Evolutionary conservation across 2,113 vertebrate genomes (phyloP), one percentile per base, ranked within the genome.

Genomic region (Nyctibius bracteatus): DNA sequence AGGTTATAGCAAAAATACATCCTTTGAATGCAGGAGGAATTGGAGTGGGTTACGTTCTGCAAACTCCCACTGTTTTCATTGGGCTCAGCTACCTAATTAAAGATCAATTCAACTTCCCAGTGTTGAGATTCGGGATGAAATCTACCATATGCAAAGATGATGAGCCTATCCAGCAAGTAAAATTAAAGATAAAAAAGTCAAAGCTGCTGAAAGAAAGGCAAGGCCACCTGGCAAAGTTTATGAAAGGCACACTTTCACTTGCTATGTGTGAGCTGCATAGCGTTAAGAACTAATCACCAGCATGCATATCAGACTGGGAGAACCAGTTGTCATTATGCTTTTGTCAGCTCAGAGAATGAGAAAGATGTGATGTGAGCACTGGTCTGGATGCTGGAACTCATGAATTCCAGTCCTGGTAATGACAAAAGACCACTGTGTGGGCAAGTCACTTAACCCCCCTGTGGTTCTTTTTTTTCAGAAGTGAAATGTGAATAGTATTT

Each of bases 61-160:
- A 91, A 81, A 79, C 39, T 81, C 72, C 84, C 0, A 9, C 70
- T 90, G 90, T 52, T 92, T 86, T 83, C 83, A 27, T n/a, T 90
- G 62, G 82, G 65, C 52, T 95, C 6, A 4, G 72, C 68, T 78
- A 78, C 77, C 52, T 92, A 86, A 96, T 95, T 95, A 92, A 94
- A 86, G 86, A 93, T 88, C 52, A 74, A 94, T 72, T 78, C 72
- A 86, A 54, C 94, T 96, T 92, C 41, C 49, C 57, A 49, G 57
- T 93, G 77, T 49, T 84, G 83, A 93, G 73, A 92, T 94, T 89
- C 80, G 66, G 41, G 44, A 81, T 86, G 86, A 97, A 96, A 93
- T 92, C 94, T 92, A 71, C 83, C 88, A 80, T 80, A 86, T 78
- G 86, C 86, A 63, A 96, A 43, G 88, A 86, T 89, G 80, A 92